Evolutionary conservation across 53 echinoderm and acorn worm genomes (phyloP), one percentile per base, ranked within the genome.

Genomic region (Apostichopus leukothele): DNA sequence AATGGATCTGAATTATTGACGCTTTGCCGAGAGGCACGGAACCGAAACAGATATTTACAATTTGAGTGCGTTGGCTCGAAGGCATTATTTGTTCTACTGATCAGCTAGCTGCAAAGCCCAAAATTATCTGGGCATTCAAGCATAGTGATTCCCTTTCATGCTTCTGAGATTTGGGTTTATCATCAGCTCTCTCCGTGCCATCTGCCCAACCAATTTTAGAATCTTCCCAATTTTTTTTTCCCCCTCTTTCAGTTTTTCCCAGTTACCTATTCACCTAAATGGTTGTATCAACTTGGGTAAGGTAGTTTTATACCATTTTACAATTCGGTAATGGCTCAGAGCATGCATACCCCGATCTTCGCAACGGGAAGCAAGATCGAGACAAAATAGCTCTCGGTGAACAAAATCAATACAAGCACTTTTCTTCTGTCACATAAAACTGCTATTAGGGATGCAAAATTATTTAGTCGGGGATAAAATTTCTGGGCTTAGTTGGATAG

Each of bases 41-140:
- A 85, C 85, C 85, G 85, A 85, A 85, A 85, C 85, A 85, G 85
- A 85, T 85, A 85, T 85, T 85, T 85, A 85, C 85, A 85, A 85
- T 85, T 85, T 85, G 85, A 85, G 85, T 85, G 85, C 85, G 66
- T 85, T 67, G 85, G 85, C 85, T 85, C 26, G 85, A 50, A 85
- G 85, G 85, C 85, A 85, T 85, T 85, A 85, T 85, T 85, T 85
- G 85, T 85, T 85, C 85, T 85, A 59, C 81, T 81, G 81, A 81
- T 81, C 54, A 57, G 85, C 67, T 26, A 20, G 61, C 67, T 63
- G 26, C 66, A 63, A 85, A 67, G 67, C 66, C 85, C 25, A 85
- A 71, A 85, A 85, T 85, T 85, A 85, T 85, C 85, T 66, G 85
- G 66, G 85, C 85, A 85, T 67, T 67, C 85, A 85, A 67, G 85